Conservation (phyloP, 2,797 vertebrate genomes). For the Botia kubotai region DNA sequence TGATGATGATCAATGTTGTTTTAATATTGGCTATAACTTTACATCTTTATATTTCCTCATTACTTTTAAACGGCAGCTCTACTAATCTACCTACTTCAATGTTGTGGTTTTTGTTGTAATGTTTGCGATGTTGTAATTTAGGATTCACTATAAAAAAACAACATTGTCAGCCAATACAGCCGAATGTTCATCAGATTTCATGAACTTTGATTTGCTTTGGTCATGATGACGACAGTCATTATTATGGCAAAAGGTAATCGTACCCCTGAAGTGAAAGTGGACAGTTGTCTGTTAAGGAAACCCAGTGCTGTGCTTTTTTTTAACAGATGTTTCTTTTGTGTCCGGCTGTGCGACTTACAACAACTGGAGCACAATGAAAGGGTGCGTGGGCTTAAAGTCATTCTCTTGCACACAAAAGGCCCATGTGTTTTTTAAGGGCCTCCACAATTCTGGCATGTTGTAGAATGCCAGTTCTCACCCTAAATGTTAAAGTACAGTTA, state of each 20-base stretch:
- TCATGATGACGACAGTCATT: background rate
- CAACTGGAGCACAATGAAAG: conserved; percentile 76
- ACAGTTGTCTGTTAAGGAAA: conserved; percentile 24
- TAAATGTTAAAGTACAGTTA: conserved; percentile 5
- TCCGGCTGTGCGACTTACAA: conserved; percentile 68
- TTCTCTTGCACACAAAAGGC: conserved; percentile 51
- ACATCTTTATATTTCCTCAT: background rate
- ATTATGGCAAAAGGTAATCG: too few species aligned
- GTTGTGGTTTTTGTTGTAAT: too few species aligned
- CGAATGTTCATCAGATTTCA: background rate
- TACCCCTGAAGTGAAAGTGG: background rate
- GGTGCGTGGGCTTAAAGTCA: conserved; percentile 14
- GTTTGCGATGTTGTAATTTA: too few species aligned
- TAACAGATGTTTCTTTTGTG: conserved; percentile 62
- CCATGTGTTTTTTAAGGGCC: conserved; percentile 25
- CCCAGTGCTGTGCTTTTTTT: background rate
- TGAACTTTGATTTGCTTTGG: background rate
- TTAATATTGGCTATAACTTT: background rate
- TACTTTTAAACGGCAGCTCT: too few species aligned
- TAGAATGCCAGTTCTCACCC: background rate
- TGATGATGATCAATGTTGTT: background rate
- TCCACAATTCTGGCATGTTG: conserved; percentile 4
- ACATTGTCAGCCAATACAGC: background rate
- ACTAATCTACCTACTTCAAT: background rate
- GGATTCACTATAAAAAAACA: too few species aligned